Conservation (phyloP, 2,113 vertebrate genomes). For the Caracal caracal region DNA sequence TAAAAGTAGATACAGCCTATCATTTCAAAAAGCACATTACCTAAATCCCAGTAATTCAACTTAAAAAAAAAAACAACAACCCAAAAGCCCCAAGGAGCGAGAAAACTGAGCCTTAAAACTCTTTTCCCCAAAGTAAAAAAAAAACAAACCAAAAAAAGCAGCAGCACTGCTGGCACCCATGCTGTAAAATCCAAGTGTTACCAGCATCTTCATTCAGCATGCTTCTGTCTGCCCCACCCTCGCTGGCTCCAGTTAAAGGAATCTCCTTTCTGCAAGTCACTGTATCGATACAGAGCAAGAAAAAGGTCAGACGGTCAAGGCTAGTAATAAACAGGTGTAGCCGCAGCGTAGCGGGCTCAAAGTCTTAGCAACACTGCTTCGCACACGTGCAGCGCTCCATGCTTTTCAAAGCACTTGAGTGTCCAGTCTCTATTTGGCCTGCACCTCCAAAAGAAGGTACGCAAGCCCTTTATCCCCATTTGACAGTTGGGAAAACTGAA, state of each 20-base stretch:
- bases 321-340: background rate
- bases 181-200: background rate
- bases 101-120: background rate
- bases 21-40: background rate
- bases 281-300: background rate
- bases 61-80: background rate
- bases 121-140: background rate
- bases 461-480: background rate
- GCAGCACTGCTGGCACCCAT: background rate
- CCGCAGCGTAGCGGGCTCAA: background rate
- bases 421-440: background rate
- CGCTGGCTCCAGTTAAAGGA: background rate
- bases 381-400: conserved; percentile 32
- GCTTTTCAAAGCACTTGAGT: background rate
- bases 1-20: background rate
- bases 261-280: background rate
- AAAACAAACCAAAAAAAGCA: background rate
- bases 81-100: background rate
- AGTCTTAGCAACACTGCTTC: conserved; percentile 4
- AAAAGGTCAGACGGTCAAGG: background rate
- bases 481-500: conserved; percentile 53
- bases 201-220: background rate
- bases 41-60: conserved; percentile 13
- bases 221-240: background rate
- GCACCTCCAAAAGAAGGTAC: background rate